Evolutionary conservation across 1,140 invertebrate genomes (phyloP), one percentile per base, ranked within the genome.

Genomic region (Phymastichus coffea): DNA sequence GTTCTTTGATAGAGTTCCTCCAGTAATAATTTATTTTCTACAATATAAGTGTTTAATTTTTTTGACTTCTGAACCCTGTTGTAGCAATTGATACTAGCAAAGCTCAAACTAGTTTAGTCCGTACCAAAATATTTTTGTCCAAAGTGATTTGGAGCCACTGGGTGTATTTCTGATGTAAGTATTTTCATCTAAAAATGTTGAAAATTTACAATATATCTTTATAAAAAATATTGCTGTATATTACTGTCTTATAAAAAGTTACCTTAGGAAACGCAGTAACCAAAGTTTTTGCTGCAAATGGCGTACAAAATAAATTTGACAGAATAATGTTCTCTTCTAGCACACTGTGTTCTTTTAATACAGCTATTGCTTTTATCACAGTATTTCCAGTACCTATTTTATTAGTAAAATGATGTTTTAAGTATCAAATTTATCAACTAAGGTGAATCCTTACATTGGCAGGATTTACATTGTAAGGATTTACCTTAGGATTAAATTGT

Each of bases 81-180:
- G 9, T 46, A 61, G 43, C 38, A 61, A 37, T 30, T 61, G 59
- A 25, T 43, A 46, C 59, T 61, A 61, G 17, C 40, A 61, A 56
- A 61, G 38, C 46, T 53, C 59, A 49, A 72, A 69, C 61, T 60
- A 78, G 60, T 74, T 87, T 86, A 98, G 82, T 98, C 95, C 62
- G 95, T 98, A 69, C 96, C 96, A 86, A 99, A 99, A 81, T 98
- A 98, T 81, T 95, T 97, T 81, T 96, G 93, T 64, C 95, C 95
- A 84, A 99, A 99, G 81, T 98, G 95, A 82, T 96, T 97, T 14
- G 95, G 96, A 22, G 94, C 93, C n/a, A 97, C 88, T 8, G 88
- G 88, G 80, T 98, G 93, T 38, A 99, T 84, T 79, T 98, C 96
- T 1, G 95, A 95, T 1, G 95, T 97, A 43, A 98, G 83, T 67